A percentile compares a stretch with the other conserved stretches of the same genome.
These are phyloP conservation scores for Falco biarmicus DNA, from an alignment of 2,797 vertebrate genomes.

Conservation along the genomic window DNA sequence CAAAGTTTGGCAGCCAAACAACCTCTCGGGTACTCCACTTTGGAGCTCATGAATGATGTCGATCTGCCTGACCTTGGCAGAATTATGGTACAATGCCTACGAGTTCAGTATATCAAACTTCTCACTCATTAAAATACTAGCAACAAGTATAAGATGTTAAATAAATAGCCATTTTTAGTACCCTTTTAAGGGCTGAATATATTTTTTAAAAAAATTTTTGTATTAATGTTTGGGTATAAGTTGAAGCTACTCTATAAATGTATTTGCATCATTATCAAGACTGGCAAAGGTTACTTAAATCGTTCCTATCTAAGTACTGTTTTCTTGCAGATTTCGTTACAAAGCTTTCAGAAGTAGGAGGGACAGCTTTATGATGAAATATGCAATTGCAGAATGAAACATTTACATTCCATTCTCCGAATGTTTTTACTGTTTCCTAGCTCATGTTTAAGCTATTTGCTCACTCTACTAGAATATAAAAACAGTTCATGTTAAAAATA, in stretches of 20 bases:
- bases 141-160: background rate
- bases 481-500: background rate
- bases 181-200: background rate
- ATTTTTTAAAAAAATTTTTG: background rate
- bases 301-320: background rate
- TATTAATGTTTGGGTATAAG: background rate
- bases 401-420: background rate
- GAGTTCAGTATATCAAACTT: background rate
- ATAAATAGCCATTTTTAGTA: background rate
- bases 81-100: rapidly evolving
- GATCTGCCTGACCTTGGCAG: background rate
- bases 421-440: background rate
- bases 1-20: slow-evolving; percentile 35
- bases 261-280: background rate
- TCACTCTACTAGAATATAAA: slow-evolving; percentile 2
- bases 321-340: background rate
- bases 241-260: background rate
- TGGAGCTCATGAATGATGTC: background rate
- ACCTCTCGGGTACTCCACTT: background rate
- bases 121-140: background rate
- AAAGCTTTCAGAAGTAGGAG: slow-evolving; percentile 24
- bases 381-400: background rate
- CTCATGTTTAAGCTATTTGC: background rate
- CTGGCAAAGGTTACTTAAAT: background rate
- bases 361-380: background rate